Conservation (phyloP, 2,888 invertebrate genomes). For the Melikaiella ostensackeni region DNA sequence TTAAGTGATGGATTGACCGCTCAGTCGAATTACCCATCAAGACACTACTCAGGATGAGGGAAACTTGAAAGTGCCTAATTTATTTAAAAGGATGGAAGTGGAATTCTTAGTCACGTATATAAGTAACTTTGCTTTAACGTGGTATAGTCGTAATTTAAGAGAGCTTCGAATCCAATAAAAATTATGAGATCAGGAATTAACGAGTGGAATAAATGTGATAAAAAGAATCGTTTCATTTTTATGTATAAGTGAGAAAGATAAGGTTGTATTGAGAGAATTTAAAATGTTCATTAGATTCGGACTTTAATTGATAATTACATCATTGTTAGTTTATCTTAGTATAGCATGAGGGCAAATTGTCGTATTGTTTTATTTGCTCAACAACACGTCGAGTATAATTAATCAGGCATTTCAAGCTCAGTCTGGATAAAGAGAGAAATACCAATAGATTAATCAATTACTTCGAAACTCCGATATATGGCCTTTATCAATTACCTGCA, state of each 20-base stretch:
- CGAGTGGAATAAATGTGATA: neutral
- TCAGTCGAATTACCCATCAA: neutral
- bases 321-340: neutral
- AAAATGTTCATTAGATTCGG: neutral
- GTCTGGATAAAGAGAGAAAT: conserved; percentile 1
- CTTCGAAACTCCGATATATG: neutral
- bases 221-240: neutral
- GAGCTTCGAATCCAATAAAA: neutral
- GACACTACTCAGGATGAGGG: neutral
- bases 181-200: neutral
- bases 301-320: neutral
- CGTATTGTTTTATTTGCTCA: neutral
- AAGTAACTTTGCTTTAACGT: neutral
- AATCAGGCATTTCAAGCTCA: neutral
- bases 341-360: neutral
- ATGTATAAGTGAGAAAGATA: neutral
- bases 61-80: neutral
- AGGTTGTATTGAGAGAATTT: neutral
- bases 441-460: neutral
- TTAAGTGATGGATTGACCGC: neutral
- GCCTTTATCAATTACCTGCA: no score
- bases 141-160: neutral
- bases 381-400: neutral
- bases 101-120: neutral
- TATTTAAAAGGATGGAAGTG: neutral